Conservation (phyloP, 2,113 vertebrate genomes). For the Syrrhaptes paradoxus region DNA sequence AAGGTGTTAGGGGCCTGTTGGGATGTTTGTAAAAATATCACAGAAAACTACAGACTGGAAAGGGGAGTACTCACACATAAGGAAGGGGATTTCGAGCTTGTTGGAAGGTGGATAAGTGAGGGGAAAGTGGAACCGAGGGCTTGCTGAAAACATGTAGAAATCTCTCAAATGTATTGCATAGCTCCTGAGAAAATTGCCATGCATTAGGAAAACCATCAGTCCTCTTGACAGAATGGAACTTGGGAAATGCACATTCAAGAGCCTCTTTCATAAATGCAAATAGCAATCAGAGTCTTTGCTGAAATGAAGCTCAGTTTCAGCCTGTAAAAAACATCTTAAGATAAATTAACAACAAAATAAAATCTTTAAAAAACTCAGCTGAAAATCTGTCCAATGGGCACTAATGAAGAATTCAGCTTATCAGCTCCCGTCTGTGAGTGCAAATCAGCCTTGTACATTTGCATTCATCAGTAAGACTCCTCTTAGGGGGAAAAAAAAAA, state of each 20-base stretch:
- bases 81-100: background rate
- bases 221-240: background rate
- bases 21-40: background rate
- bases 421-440: background rate
- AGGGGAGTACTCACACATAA: background rate
- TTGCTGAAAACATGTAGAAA: background rate
- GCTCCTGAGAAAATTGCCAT: background rate
- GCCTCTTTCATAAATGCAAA: background rate
- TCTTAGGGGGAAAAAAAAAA: background rate
- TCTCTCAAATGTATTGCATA: background rate
- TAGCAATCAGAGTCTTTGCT: background rate
- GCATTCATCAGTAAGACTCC: background rate
- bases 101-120: background rate
- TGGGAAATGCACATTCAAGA: background rate
- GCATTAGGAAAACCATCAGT: background rate
- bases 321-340: background rate
- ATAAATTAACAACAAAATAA: background rate
- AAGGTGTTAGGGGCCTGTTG: background rate
- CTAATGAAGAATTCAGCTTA: background rate
- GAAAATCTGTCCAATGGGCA: background rate
- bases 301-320: background rate
- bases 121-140: background rate
- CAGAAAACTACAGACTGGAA: background rate
- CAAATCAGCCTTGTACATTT: background rate
- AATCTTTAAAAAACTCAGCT: background rate